Conservation (phyloP, 35 echinoderm and acorn worm genomes). For the Stichopus chloronotus region DNA sequence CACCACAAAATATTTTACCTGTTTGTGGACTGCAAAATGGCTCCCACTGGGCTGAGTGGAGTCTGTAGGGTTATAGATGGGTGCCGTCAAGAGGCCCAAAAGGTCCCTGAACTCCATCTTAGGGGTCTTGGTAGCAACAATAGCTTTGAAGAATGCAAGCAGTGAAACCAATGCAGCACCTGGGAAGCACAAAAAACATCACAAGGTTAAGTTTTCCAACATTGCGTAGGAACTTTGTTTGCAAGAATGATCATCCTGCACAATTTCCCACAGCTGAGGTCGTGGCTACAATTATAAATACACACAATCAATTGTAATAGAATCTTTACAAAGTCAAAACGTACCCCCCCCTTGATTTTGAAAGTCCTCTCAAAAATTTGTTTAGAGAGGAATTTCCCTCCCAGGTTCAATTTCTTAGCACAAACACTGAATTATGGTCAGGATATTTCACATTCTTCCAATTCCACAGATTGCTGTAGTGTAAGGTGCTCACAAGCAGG, state of each 20-base stretch:
- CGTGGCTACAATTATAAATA: neutral
- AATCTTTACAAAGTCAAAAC: neutral
- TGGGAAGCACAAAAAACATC: conserved; percentile 4
- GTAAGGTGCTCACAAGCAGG: no score
- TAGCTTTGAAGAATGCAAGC: conserved; percentile 83
- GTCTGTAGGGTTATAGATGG: conserved; percentile 88
- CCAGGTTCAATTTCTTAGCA: no score
- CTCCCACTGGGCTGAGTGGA: conserved; percentile 74
- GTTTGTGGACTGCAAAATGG: conserved; percentile 93
- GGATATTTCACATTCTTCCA: no score
- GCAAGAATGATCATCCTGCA: no score
- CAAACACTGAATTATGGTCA: no score
- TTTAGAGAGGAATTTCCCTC: no score
- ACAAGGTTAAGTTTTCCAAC: neutral
- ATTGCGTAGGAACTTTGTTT: no score
- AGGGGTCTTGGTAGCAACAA: conserved; percentile 85
- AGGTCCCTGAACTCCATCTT: conserved; percentile 89
- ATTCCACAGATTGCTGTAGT: no score
- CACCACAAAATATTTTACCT: conserved; percentile 54
- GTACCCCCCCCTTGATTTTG: no score
- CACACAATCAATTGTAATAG: neutral
- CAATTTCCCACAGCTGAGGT: neutral
- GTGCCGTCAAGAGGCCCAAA: conserved; percentile 73
- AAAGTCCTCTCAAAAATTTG: neutral
- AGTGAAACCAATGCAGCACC: conserved; percentile 90